Conservation (phyloP, 2,888 invertebrate species). For the Hypomecis punctinalis region DNA sequence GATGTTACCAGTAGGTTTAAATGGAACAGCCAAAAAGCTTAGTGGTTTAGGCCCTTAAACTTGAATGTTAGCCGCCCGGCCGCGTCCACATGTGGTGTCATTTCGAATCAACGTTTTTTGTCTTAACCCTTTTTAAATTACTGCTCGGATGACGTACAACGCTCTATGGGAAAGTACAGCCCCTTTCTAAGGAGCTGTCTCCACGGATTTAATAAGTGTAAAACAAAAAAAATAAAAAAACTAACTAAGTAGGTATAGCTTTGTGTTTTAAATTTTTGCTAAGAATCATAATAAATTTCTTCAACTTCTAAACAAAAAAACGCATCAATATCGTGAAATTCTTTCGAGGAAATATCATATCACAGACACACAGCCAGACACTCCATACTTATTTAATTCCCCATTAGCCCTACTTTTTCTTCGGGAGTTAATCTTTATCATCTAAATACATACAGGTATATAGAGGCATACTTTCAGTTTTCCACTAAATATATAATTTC, state of each 20-base stretch:
- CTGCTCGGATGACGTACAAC: slow-evolving; percentile 65
- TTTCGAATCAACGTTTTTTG: slow-evolving; percentile 69
- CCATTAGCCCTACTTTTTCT: too few relatives aligned
- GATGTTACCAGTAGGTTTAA: background rate
- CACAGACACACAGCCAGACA: background rate
- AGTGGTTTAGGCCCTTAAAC: slow-evolving; percentile 23
- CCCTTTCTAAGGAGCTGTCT: slow-evolving; percentile 26
- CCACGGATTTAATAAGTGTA: background rate
- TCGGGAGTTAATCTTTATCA: too few relatives aligned
- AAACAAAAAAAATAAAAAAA: background rate
- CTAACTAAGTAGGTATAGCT: too few relatives aligned
- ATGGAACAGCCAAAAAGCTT: background rate
- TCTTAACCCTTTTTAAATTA: slow-evolving; percentile 80
- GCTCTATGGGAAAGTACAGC: slow-evolving; percentile 67
- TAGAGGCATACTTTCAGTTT: too few relatives aligned
- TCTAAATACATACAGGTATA: too few relatives aligned
- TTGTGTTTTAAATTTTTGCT: too few relatives aligned
- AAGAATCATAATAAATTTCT: too few relatives aligned
- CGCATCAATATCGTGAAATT: too few relatives aligned
- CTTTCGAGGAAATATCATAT: too few relatives aligned
- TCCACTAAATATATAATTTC: too few relatives aligned
- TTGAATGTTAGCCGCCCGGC: slow-evolving; percentile 43
- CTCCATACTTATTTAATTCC: background rate
- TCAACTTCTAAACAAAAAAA: too few relatives aligned
- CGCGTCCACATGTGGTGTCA: slow-evolving; percentile 63